Conservation (phyloP, 2,113 vertebrate genomes). For the Myrmophylax atrothorax region DNA sequence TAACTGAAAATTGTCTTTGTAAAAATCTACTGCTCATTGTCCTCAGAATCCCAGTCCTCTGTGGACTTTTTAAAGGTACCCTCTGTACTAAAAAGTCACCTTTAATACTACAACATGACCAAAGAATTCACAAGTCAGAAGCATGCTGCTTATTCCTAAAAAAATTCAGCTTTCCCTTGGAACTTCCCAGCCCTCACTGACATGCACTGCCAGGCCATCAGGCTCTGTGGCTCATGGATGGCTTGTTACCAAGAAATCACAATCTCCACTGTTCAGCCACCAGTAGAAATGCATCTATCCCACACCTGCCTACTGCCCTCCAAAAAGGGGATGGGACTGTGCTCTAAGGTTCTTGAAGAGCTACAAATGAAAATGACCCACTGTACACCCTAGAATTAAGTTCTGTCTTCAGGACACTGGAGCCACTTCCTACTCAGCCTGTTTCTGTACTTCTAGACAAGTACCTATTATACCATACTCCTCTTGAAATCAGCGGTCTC, state of each 20-base stretch:
- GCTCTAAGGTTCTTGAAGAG: neutral
- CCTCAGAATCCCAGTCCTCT: neutral
- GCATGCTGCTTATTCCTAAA: neutral
- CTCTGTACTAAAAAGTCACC: neutral
- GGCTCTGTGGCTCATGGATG: neutral
- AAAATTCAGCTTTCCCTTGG: neutral
- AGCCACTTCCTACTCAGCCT: neutral
- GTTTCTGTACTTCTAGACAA: neutral
- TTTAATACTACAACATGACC: neutral
- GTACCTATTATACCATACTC: neutral
- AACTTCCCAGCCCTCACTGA: neutral
- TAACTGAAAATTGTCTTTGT: neutral
- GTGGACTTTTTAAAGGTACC: neutral
- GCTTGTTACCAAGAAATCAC: neutral
- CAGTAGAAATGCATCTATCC: neutral
- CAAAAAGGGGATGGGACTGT: neutral
- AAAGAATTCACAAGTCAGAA: neutral
- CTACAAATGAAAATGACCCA: neutral
- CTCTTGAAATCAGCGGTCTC: neutral
- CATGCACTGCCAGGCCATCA: neutral
- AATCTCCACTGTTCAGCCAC: neutral
- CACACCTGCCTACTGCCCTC: accelerated
- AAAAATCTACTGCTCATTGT: neutral
- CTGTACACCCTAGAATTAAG: neutral
- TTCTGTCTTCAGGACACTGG: neutral